Percentiles rank a stretch among this genome's conserved stretches.
Conservation (phyloP, 1,140 invertebrate genomes). For the Cydia splendana region DNA sequence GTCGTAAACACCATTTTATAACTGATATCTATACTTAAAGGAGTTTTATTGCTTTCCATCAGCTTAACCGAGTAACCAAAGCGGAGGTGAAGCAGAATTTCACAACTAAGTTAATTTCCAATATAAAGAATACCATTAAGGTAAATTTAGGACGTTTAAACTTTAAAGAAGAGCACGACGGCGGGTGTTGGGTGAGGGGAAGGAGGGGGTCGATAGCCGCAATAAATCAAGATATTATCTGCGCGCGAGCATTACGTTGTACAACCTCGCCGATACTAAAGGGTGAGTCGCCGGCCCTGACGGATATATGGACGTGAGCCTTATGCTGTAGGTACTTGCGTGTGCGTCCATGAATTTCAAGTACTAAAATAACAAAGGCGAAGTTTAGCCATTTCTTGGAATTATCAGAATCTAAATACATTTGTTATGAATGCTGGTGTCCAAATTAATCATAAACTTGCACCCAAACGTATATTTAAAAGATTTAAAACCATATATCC, state of each 20-base stretch:
- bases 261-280: conserved; percentile 55
- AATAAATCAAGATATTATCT: conserved; percentile 76
- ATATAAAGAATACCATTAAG: conserved; percentile 34
- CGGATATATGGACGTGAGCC: conserved; percentile 36
- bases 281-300: conserved; percentile 51
- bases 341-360: conserved; percentile 1
- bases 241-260: conserved; percentile 55
- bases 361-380: not conserved
- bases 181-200: conserved; percentile 37
- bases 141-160: conserved; percentile 40
- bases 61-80: not conserved
- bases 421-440: conserved; percentile 27
- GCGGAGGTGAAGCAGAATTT: not conserved
- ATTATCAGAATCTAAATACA: conserved; percentile 7
- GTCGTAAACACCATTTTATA: conserved; percentile 3
- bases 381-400: not conserved
- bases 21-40: not conserved
- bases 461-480: conserved; percentile 30
- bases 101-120: conserved; percentile 14
- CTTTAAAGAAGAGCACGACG: conserved; percentile 25
- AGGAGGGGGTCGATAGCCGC: conserved; percentile 59
- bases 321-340: conserved; percentile 12
- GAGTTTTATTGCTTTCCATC: not conserved
- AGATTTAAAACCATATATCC: conserved; percentile 29
- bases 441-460: conserved; percentile 24